Conservation (phyloP, 2,113 vertebrate genomes). For the Lophochroa leadbeateri region DNA sequence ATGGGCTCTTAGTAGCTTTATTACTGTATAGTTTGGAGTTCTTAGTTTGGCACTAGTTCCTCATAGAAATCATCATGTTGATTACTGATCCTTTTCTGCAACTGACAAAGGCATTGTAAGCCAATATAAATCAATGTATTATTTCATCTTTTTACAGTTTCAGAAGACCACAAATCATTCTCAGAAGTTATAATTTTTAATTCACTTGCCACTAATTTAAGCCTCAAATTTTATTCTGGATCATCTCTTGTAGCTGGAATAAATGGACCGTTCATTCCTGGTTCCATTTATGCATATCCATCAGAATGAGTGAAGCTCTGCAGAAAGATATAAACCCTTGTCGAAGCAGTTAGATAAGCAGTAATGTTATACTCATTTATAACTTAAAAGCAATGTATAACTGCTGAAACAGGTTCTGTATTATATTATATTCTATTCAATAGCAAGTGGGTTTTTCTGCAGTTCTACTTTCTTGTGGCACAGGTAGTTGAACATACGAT, state of each 20-base stretch:
- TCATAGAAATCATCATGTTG: background rate
- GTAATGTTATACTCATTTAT: background rate
- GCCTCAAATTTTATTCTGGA: background rate
- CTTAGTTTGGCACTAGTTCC: background rate
- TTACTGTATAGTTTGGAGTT: background rate
- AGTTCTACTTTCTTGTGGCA: background rate
- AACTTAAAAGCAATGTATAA: background rate
- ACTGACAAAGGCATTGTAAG: background rate
- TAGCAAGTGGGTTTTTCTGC: background rate
- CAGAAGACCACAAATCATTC: background rate
- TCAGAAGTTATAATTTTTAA: background rate
- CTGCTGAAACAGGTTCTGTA: background rate
- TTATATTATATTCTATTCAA: background rate
- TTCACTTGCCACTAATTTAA: background rate
- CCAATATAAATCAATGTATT: background rate
- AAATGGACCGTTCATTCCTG: background rate
- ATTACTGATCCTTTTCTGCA: background rate
- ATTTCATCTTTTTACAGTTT: background rate
- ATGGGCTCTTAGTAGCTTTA: background rate
- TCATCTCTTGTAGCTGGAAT: background rate
- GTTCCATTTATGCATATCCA: background rate
- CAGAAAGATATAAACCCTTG: background rate
- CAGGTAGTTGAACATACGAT: background rate
- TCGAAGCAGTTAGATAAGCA: background rate
- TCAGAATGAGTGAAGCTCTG: background rate